Percentiles rank a stretch among this genome's conserved stretches.
These are phyloP conservation scores for Nephrocerus scutellatus DNA, from an alignment of 2,888 invertebrate species.

Conservation along the genomic window DNA sequence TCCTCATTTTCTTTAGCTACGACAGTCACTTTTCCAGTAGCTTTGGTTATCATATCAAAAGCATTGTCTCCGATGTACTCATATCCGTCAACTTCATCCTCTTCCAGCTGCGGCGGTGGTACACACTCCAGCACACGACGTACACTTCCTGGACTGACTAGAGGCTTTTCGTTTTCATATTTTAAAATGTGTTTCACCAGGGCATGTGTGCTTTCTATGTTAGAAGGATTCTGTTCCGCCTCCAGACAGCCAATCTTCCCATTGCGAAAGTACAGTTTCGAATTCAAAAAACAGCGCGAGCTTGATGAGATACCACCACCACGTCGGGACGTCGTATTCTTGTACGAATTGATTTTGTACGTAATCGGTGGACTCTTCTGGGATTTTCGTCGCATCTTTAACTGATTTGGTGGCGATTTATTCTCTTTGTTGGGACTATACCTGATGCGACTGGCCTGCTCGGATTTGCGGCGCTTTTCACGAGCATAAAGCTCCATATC, in stretches of 20 bases:
- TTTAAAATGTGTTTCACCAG: slow-evolving; percentile 45
- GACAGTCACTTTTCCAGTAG: slow-evolving; percentile 25
- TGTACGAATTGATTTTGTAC: slow-evolving; percentile 45
- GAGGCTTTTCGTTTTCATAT: slow-evolving; percentile 43
- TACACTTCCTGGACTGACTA: slow-evolving; percentile 45
- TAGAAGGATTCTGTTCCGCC: slow-evolving; percentile 40
- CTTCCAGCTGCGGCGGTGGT: too few species aligned
- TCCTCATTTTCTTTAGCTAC: slow-evolving; percentile 5
- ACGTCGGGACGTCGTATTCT: slow-evolving; percentile 28
- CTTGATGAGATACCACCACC: slow-evolving; percentile 29
- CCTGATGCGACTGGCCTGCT: slow-evolving; percentile 19
- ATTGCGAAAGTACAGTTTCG: slow-evolving; percentile 45
- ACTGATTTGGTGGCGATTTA: slow-evolving; percentile 31
- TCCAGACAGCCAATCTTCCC: slow-evolving; percentile 47
- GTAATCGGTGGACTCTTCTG: slow-evolving; percentile 29
- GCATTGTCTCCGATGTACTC: slow-evolving; percentile 16
- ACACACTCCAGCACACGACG: slow-evolving; percentile 32
- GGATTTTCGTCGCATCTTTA: slow-evolving; percentile 26
- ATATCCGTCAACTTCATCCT: slow-evolving; percentile 8
- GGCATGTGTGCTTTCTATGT: slow-evolving; percentile 46
- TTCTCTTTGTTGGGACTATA: slow-evolving; percentile 39
- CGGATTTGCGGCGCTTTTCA: slow-evolving; percentile 20
- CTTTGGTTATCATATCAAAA: slow-evolving; percentile 21
- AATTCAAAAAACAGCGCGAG: slow-evolving; percentile 42
- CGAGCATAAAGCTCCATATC: slow-evolving; percentile 31